Conservation (phyloP, 1,140 invertebrate genomes). For the Hestina assimilis region DNA sequence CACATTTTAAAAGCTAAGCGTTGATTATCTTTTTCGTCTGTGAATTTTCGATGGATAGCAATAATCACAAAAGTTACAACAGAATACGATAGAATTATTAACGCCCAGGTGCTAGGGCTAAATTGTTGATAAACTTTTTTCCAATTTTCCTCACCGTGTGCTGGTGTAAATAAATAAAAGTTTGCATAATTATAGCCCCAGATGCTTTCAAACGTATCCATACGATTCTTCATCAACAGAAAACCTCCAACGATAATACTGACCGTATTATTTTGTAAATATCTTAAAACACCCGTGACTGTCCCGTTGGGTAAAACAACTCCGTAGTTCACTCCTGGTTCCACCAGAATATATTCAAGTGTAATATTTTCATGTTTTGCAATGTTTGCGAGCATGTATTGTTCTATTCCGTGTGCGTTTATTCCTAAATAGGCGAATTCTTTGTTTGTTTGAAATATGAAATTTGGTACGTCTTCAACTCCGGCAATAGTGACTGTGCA, state of each 20-base stretch:
- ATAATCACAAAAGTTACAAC: constrained; percentile 21
- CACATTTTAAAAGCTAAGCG: constrained; percentile 36
- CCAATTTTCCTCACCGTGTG: constrained; percentile 33
- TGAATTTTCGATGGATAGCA: constrained; percentile 1
- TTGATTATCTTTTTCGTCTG: constrained; percentile 10
- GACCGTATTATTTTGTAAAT: constrained; percentile 19
- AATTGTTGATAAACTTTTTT: constrained; percentile 46
- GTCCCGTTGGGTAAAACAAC: constrained; percentile 20
- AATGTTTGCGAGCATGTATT: constrained; percentile 22
- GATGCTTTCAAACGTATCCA: constrained; percentile 30
- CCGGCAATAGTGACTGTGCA: constrained; percentile 17
- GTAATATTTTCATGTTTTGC: constrained; percentile 18
- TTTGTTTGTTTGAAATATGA: constrained; percentile 16
- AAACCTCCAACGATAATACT: constrained; percentile 17
- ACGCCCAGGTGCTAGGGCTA: constrained; percentile 34
- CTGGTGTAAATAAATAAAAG: constrained; percentile 40
- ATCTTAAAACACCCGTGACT: constrained; percentile 12
- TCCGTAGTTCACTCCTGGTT: background rate
- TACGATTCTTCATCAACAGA: constrained; percentile 15
- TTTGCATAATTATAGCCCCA: constrained; percentile 42
- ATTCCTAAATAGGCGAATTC: background rate
- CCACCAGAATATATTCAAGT: constrained; percentile 13
- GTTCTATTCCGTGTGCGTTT: constrained; percentile 18
- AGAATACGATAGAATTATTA: constrained; percentile 26
- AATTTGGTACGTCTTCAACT: constrained; percentile 22